A percentile compares a stretch with the other conserved stretches of the same genome.
Conservation (phyloP, 2,797 vertebrate genomes). For the Falco peregrinus region DNA sequence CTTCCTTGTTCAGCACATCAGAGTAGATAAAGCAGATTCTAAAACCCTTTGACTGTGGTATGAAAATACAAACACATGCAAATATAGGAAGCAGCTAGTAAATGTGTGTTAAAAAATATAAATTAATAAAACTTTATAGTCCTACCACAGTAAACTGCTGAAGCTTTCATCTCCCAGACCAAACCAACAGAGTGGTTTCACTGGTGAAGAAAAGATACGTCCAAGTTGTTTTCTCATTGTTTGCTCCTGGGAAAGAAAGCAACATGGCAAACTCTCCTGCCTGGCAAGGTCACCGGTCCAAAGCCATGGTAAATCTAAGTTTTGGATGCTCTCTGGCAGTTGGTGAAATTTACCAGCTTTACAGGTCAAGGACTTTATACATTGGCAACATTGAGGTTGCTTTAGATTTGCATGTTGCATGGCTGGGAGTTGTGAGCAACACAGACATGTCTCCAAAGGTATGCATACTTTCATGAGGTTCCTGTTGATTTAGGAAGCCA, state of each 20-base stretch:
- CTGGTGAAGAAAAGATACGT: not conserved
- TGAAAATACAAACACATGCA: not conserved
- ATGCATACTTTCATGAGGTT: conserved; percentile 2
- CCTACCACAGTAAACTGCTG: not conserved
- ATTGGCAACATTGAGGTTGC: not conserved
- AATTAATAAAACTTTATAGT: not conserved
- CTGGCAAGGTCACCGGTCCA: not conserved
- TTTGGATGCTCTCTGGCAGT: not conserved
- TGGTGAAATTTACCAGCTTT: not conserved
- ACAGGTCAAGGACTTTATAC: not conserved
- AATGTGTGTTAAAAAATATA: not conserved
- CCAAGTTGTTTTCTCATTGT: not conserved
- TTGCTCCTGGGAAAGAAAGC: not conserved
- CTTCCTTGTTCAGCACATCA: not conserved
- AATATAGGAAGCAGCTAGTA: not conserved
- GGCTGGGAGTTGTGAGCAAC: not conserved
- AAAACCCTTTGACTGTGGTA: not conserved
- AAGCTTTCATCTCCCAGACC: not conserved
- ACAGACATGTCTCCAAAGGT: not conserved
- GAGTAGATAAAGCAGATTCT: not conserved
- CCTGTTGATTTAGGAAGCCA: conserved; percentile 9
- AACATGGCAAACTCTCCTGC: not conserved
- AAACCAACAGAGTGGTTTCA: not conserved
- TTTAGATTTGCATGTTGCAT: not conserved
- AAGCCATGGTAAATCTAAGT: not conserved